Evolutionary conservation across 2,888 invertebrate genomes (phyloP).

Genomic region (Apamea anceps): DNA sequence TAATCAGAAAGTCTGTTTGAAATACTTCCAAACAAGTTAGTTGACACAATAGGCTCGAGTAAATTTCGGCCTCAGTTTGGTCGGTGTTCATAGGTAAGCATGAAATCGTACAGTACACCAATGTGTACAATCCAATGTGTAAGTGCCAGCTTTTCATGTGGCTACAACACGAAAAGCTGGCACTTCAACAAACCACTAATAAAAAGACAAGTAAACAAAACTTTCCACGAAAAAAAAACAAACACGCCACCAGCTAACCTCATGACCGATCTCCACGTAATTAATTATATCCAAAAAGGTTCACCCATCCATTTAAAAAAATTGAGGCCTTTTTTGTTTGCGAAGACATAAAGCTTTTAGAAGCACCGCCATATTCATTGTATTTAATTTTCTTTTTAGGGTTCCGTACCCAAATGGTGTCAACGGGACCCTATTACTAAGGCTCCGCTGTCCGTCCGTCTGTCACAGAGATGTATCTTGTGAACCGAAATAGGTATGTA

Average conservation of each 20-base stretch:
- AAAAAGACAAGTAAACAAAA: neutral
- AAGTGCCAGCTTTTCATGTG: no score
- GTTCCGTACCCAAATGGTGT: neutral
- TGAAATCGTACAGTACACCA: neutral
- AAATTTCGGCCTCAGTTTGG: neutral
- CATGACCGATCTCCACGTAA: constrained; percentile 21
- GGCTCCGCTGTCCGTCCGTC: neutral
- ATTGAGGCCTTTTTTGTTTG: constrained; percentile 34
- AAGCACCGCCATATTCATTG: constrained; percentile 39
- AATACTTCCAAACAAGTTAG: neutral
- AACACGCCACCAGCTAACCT: neutral
- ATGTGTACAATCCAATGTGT: no score
- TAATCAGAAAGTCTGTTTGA: neutral
- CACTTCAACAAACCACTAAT: neutral
- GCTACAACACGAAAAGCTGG: no score
- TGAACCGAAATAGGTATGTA: neutral
- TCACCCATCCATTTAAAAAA: constrained; percentile 19
- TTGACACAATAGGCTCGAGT: neutral
- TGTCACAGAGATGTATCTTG: neutral
- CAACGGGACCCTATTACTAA: neutral
- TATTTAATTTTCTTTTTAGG: constrained; percentile 40
- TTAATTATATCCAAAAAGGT: constrained; percentile 50
- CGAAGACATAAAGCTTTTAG: constrained; percentile 47
- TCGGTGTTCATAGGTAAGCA: no score
- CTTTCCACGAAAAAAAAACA: neutral